phyloP scores from a whole-genome alignment of 2,797 vertebrate genomes.

The Prionace glauca region DNA sequence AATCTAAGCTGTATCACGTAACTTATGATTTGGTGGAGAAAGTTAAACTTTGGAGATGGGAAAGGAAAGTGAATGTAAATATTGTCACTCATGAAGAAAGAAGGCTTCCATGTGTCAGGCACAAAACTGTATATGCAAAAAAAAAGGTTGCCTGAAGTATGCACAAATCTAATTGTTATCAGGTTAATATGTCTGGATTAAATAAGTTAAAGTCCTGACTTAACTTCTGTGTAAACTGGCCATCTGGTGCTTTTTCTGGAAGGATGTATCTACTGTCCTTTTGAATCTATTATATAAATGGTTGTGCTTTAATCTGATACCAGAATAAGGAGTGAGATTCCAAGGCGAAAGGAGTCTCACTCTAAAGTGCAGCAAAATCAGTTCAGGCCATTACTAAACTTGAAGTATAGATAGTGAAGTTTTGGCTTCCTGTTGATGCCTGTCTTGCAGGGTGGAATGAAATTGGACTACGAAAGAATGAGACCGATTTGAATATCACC shows the following conservation, averaged over 20 bases:
- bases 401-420: not conserved
- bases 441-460: not conserved
- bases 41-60: not conserved
- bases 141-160: not conserved
- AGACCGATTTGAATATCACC: not conserved
- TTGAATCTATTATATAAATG: not conserved
- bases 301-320: not conserved
- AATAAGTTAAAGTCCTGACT: not conserved
- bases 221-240: not conserved
- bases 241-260: not conserved
- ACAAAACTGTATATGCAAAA: not conserved
- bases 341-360: not conserved
- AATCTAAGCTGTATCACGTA: not conserved
- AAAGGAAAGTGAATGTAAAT: not conserved
- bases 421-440: not conserved
- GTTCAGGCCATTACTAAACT: not conserved
- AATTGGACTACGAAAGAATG: not conserved
- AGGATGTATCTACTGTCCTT: not conserved
- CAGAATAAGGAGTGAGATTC: not conserved
- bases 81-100: not conserved
- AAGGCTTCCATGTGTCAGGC: not conserved
- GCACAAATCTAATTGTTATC: not conserved
- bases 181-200: not conserved
- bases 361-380: not conserved
- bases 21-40: not conserved